A percentile compares a stretch with the other conserved stretches of the same genome.
Evolutionary conservation across 1,140 invertebrate species (phyloP).

Genomic region (Probaryconus sp.): DNA sequence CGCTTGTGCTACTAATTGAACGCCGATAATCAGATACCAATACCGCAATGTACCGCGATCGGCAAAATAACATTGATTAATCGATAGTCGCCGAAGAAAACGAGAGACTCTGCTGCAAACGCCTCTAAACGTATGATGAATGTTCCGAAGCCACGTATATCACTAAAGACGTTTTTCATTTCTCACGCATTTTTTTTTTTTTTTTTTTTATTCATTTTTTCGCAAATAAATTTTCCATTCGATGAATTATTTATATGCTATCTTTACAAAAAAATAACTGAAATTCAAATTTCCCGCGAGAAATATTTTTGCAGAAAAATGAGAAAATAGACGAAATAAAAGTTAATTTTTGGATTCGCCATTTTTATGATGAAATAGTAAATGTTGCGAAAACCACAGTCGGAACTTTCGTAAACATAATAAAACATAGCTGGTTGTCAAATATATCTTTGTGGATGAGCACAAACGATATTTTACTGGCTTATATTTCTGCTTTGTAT

Average conservation of each 20-base stretch:
- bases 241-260: no score
- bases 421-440: conserved; percentile 19
- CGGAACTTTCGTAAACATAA: neutral
- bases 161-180: no score
- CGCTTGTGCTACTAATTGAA: conserved; percentile 53
- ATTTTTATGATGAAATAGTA: conserved; percentile 1
- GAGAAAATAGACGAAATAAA: neutral
- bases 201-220: no score
- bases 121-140: neutral
- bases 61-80: conserved; percentile 44
- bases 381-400: no score
- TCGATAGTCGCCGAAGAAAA: conserved; percentile 23
- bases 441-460: conserved; percentile 2
- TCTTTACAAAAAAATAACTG: no score
- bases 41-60: conserved; percentile 28
- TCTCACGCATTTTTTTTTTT: no score
- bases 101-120: neutral
- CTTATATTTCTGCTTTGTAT: conserved; percentile 32
- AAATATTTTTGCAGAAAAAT: no score
- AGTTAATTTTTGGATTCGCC: no score
- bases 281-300: no score
- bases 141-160: conserved; percentile 1
- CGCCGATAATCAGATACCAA: conserved; percentile 49
- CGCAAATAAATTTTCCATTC: no score
- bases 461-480: conserved; percentile 5